Percentiles rank a stretch among this genome's conserved stretches.
phyloP scores from a whole-genome alignment of 2,113 vertebrate genomes.

The Toxostoma redivivum region DNA sequence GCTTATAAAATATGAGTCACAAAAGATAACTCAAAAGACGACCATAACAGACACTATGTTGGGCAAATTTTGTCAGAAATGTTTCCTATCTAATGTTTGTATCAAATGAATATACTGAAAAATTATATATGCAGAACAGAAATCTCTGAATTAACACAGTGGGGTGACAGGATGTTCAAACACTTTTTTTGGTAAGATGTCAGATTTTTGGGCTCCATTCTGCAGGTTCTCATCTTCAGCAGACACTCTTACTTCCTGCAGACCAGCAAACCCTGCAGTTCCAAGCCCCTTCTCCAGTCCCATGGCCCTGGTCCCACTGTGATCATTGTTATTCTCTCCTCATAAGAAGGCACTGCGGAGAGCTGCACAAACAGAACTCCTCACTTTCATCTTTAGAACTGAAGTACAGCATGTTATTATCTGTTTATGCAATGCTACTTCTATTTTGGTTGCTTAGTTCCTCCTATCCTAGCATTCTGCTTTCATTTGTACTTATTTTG shows the following conservation, averaged over 20 bases:
- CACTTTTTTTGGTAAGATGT: neutral
- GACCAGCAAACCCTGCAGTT: neutral
- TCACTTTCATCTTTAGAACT: neutral
- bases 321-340: neutral
- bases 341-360: neutral
- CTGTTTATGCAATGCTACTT: neutral
- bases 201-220: neutral
- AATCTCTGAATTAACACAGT: neutral
- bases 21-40: neutral
- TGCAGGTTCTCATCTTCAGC: neutral
- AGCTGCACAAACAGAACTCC: neutral
- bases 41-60: neutral
- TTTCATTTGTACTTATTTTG: neutral
- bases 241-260: neutral
- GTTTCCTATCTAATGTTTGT: neutral
- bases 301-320: rapidly evolving
- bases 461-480: neutral
- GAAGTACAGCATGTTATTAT: neutral
- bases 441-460: neutral
- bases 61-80: neutral
- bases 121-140: neutral
- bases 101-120: neutral
- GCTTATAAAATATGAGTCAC: neutral
- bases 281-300: neutral
- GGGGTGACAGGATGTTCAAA: neutral